Evolutionary conservation across 1,140 invertebrate genomes (phyloP).

Genomic region (Cydia pomonella): DNA sequence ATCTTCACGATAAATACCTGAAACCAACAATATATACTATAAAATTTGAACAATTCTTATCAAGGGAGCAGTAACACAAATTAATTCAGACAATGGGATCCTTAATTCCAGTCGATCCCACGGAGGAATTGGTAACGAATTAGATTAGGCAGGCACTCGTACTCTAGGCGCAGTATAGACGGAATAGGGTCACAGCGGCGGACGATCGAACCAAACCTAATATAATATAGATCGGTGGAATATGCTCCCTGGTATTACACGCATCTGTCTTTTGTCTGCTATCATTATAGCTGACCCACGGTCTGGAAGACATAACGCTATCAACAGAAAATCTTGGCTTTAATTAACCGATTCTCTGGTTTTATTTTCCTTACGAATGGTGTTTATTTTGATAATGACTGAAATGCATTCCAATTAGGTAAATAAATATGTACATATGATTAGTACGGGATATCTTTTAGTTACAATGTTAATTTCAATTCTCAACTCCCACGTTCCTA

Average conservation of each 20-base stretch:
- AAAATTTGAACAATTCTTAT: conserved; percentile 9
- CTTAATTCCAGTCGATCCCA: conserved; percentile 24
- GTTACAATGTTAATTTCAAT: conserved; percentile 9
- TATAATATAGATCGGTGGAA: conserved; percentile 42
- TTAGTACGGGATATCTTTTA: neutral
- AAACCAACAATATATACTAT: conserved; percentile 37
- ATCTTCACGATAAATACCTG: conserved; percentile 49
- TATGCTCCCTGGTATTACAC: conserved; percentile 34
- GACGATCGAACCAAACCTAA: conserved; percentile 39
- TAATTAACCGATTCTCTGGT: neutral
- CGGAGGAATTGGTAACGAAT: conserved; percentile 40
- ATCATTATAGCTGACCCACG: conserved; percentile 36
- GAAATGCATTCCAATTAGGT: neutral
- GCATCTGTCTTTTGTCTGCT: conserved; percentile 41
- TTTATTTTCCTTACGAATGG: neutral
- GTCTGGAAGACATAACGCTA: conserved; percentile 3
- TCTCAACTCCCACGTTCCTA: conserved; percentile 8
- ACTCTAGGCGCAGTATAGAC: conserved; percentile 15
- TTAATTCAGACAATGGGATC: conserved; percentile 23
- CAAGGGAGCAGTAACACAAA: neutral
- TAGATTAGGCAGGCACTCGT: conserved; percentile 37
- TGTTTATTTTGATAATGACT: neutral
- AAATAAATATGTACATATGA: neutral
- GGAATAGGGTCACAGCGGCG: conserved; percentile 27
- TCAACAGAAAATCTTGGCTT: conserved; percentile 9